Evolutionary conservation across 2,888 invertebrate genomes (phyloP).

Genomic region (Hedya salicella): DNA sequence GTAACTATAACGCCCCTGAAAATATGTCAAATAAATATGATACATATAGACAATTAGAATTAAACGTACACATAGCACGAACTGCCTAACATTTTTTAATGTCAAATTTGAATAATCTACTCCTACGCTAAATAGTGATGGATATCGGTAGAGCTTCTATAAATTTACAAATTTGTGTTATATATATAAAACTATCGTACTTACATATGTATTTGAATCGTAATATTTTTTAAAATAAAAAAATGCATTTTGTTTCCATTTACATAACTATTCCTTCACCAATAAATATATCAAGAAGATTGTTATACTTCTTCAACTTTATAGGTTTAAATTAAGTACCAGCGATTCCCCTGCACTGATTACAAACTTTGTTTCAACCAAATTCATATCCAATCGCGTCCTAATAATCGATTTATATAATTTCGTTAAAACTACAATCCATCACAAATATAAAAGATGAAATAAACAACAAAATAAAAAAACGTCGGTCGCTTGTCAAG

Average conservation of each 20-base stretch:
- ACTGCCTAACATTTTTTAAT: slow-evolving; percentile 36
- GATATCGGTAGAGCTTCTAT: slow-evolving; percentile 31
- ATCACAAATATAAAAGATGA: slow-evolving; percentile 32
- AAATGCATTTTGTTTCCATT: slow-evolving; percentile 34
- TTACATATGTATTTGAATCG: slow-evolving; percentile 39
- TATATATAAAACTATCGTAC: slow-evolving; percentile 34
- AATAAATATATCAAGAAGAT: slow-evolving; percentile 18
- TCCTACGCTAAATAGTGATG: slow-evolving; percentile 35
- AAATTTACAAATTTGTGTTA: slow-evolving; percentile 39
- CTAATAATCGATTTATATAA: slow-evolving; percentile 27
- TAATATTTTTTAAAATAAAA: slow-evolving; percentile 40
- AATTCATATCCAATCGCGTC: slow-evolving; percentile 7
- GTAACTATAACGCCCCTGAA: slow-evolving; percentile 32
- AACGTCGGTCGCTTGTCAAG: slow-evolving; percentile 21
- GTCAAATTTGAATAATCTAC: slow-evolving; percentile 29
- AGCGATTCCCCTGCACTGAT: neutral
- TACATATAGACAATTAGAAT: slow-evolving; percentile 44
- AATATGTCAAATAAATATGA: slow-evolving; percentile 38
- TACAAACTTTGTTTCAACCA: slow-evolving; percentile 14
- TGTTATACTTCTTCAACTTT: neutral
- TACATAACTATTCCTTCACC: slow-evolving; percentile 31
- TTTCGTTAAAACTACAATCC: slow-evolving; percentile 37
- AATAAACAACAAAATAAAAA: slow-evolving; percentile 37
- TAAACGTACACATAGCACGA: slow-evolving; percentile 37
- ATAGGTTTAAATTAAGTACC: slow-evolving; percentile 26